These are phyloP conservation scores for Spodoptera litura DNA, from an alignment of 1,140 invertebrate species.

Conservation along the genomic window DNA sequence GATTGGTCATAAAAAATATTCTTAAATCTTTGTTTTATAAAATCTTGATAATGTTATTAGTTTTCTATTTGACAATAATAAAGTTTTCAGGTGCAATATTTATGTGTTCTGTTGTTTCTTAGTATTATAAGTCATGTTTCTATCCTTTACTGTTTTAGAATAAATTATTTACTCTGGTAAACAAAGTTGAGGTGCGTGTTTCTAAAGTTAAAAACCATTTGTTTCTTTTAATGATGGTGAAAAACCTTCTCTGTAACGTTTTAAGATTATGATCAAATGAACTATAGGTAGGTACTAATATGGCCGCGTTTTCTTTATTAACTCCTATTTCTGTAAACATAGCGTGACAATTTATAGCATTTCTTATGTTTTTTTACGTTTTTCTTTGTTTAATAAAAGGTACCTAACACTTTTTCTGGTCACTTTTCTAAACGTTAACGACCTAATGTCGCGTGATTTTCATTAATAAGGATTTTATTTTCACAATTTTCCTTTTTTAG, in stretches of 20 bases:
- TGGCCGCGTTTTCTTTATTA: constrained; percentile 39
- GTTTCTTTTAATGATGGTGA: constrained; percentile 15
- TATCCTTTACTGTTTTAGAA: background rate
- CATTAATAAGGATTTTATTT: constrained; percentile 38
- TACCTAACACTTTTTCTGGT: background rate
- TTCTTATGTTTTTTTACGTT: constrained; percentile 47
- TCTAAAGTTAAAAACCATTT: constrained; percentile 8
- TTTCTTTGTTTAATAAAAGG: constrained; percentile 44
- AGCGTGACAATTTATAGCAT: constrained; percentile 52
- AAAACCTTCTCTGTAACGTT: constrained; percentile 25
- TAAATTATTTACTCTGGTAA: background rate
- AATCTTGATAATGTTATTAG: background rate
- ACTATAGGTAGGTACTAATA: background rate
- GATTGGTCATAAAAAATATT: no score
- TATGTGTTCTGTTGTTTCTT: background rate
- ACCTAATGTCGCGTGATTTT: constrained; percentile 53
- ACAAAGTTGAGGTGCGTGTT: constrained; percentile 4
- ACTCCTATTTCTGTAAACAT: constrained; percentile 51
- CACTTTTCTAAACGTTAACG: constrained; percentile 38
- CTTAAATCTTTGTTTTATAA: no score
- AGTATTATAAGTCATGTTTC: background rate
- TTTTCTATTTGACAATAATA: no score
- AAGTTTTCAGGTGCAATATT: background rate
- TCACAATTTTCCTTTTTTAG: constrained; percentile 8
- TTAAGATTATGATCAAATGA: constrained; percentile 42